Evolutionary conservation across 2,888 invertebrate genomes (phyloP), one percentile per base, ranked within the genome.

Genomic region (Pharmacophagus antenor): DNA sequence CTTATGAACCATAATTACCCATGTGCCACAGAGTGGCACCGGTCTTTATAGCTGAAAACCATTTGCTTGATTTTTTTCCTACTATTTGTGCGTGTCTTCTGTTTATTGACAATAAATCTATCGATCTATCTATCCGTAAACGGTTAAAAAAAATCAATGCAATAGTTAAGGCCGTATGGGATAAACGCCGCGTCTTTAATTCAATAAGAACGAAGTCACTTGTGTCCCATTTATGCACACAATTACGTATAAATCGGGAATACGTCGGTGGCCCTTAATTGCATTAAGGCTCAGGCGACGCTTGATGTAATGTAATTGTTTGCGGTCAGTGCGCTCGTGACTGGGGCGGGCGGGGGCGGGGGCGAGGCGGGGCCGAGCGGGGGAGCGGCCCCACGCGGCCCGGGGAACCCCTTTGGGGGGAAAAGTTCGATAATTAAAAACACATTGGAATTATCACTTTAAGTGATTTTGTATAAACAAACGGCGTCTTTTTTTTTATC

Each of bases 221-320:
- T 18, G 54, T 41, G 61, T 61, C 57, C 52, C 60, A 49, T 49
- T 61, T 61, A 64, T 54, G 60, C 56, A 68, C 65, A 65, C 67
- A 68, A 69, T 71, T 69, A 70, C 68, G 72, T 73, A 75, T 73
- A 76, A 78, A 73, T 77, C 69, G 69, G 65, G 61, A 67, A 62
- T 66, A 58, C 66, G 67, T 67, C 67, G 68, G 67, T 70, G n/a
- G n/a, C 66, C 68, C 63, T 66, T 80, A 76, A 80, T 77, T 79
- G 71, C 65, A 67, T 80, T 77, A 77, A 63, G 68, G 63, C 65
- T 60, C 65, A 67, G 71, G 73, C 76, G 72, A 69, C 70, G 69
- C 68, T 73, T 74, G 70, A 65, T 70, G 70, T 79, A 76, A 79
- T 76, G 71, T 76, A 80, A 80, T 80, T 80, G 74, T 76, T 78